A percentile compares a stretch with the other conserved stretches of the same genome.
phyloP scores from a whole-genome alignment of 1,140 invertebrate species.

The Caenorhabditis brenneri region DNA sequence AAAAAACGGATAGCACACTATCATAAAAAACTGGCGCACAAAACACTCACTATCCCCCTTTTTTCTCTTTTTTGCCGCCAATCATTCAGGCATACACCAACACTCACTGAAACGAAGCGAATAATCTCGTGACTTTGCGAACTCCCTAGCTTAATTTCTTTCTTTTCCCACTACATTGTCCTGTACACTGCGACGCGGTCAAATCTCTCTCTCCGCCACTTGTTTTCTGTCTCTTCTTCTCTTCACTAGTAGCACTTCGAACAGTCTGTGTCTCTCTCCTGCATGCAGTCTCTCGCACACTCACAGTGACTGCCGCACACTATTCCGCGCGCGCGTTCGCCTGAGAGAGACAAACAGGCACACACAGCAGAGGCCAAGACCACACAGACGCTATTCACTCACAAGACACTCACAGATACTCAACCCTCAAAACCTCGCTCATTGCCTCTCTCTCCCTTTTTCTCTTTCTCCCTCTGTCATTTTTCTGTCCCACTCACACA shows the following conservation, averaged over 20 bases:
- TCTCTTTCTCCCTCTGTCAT: background rate
- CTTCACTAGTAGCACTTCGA: background rate
- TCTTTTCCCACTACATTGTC: constrained; percentile 22
- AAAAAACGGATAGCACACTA: background rate
- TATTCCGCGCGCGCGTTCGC: constrained; percentile 25
- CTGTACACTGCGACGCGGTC: too few relatives aligned
- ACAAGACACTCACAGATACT: constrained; percentile 21
- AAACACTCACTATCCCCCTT: too few relatives aligned
- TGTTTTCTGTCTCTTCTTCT: background rate
- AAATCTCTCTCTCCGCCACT: background rate
- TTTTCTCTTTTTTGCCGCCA: background rate
- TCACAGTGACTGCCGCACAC: background rate
- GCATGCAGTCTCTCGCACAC: background rate
- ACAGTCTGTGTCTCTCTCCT: background rate
- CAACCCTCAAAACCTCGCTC: background rate
- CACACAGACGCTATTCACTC: background rate
- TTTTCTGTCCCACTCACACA: background rate
- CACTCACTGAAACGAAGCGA: constrained; percentile 37
- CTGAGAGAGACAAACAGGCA: background rate
- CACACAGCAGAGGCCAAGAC: background rate
- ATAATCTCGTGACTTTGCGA: constrained; percentile 43
- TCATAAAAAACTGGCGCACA: background rate
- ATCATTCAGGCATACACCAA: background rate
- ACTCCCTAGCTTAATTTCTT: constrained; percentile 42
- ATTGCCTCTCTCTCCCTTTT: background rate